Evolutionary conservation across 2,888 invertebrate genomes (phyloP).

Genomic region (Mantis religiosa): DNA sequence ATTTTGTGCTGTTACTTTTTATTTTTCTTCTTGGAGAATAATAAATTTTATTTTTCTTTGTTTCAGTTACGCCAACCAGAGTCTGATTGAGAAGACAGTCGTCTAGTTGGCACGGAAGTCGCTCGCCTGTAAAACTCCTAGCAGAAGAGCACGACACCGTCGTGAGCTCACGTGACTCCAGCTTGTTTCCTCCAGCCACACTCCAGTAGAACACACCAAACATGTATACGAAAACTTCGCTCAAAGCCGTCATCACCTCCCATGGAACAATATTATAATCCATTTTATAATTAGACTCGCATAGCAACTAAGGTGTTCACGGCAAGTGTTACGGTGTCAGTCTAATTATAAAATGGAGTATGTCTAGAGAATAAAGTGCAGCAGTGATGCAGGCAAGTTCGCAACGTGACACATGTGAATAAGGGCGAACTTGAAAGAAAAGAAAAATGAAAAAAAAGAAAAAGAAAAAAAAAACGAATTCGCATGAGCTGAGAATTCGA

Average conservation of each 20-base stretch:
- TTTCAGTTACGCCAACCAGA: conserved; percentile 17
- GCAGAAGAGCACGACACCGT: neutral
- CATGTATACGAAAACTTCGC: neutral
- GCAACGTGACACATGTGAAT: too few species aligned
- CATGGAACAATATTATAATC: too few species aligned
- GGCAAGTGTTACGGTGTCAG: too few species aligned
- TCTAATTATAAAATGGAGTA: too few species aligned
- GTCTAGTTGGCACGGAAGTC: conserved; percentile 11
- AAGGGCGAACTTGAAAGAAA: too few species aligned
- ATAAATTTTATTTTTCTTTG: neutral
- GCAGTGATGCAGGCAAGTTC: too few species aligned
- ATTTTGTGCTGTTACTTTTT: neutral
- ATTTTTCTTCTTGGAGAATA: neutral
- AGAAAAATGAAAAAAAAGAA: too few species aligned
- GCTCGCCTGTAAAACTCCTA: neutral
- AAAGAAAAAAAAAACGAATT: too few species aligned
- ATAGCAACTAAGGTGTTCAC: too few species aligned
- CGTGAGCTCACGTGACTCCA: conserved; percentile 9
- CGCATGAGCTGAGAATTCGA: neutral
- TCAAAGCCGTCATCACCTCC: neutral
- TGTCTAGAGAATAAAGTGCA: too few species aligned
- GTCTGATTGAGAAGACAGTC: conserved; percentile 3
- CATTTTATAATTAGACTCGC: too few species aligned
- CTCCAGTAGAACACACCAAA: conserved; percentile 1
- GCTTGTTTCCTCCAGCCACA: neutral